Evolutionary conservation across 2,113 vertebrate species (phyloP).

Genomic region (Macroglossus sobrinus): DNA sequence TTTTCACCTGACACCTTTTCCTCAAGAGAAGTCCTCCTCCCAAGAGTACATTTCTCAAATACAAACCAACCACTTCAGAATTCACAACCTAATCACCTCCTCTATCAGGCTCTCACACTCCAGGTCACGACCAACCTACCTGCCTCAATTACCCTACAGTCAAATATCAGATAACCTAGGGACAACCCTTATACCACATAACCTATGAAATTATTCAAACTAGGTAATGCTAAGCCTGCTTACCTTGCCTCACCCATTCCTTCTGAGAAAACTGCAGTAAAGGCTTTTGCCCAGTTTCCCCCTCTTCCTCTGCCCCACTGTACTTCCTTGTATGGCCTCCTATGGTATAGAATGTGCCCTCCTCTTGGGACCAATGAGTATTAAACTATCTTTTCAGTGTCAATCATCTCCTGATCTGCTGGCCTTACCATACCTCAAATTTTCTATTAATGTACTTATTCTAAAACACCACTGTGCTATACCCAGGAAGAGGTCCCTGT

Average conservation of each 20-base stretch:
- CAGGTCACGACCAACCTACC: too few relatives aligned
- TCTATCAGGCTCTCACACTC: neutral
- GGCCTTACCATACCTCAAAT: neutral
- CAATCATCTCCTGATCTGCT: neutral
- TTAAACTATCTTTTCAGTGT: neutral
- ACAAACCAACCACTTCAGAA: neutral
- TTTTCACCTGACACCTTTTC: neutral
- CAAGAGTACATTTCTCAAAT: neutral
- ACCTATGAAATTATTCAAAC: neutral
- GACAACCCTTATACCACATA: neutral
- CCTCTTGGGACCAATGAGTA: neutral
- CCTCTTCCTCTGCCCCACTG: neutral
- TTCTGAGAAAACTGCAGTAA: neutral
- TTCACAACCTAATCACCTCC: neutral
- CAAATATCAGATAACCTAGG: neutral
- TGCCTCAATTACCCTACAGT: neutral
- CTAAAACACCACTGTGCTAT: neutral
- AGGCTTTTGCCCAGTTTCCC: neutral
- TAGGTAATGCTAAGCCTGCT: neutral
- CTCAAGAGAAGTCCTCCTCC: neutral
- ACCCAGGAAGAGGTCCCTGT: neutral
- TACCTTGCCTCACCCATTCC: neutral
- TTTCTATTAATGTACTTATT: neutral
- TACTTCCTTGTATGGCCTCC: neutral
- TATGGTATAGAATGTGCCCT: neutral